A percentile compares a stretch with the other conserved stretches of the same genome.
These are phyloP conservation scores for Pollenia labialis DNA, from an alignment of 2,888 invertebrate species.

Conservation along the genomic window DNA sequence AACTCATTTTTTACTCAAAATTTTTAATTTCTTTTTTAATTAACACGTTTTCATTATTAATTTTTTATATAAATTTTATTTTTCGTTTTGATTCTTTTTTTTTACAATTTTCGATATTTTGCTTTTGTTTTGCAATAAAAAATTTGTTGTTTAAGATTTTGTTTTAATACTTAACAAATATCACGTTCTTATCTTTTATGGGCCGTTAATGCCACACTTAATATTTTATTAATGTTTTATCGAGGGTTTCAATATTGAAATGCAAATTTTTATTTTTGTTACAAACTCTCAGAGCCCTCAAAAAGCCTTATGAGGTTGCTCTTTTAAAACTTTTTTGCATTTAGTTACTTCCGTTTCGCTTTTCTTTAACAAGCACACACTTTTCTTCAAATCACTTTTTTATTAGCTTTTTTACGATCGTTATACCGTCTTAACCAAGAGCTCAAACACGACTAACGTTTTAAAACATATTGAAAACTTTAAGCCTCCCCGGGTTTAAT, in stretches of 20 bases:
- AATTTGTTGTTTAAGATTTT: constrained; percentile 6
- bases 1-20: constrained; percentile 8
- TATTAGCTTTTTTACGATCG: constrained; percentile 32
- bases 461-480: constrained; percentile 71
- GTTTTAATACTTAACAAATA: constrained; percentile 39
- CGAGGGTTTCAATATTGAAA: constrained; percentile 47
- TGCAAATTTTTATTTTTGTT: constrained; percentile 18
- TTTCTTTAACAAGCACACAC: not conserved
- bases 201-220: constrained; percentile 67
- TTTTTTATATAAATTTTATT: not conserved
- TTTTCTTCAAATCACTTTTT: not conserved
- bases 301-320: not conserved
- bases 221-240: constrained; percentile 64
- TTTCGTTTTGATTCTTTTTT: not conserved
- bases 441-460: constrained; percentile 67
- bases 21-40: constrained; percentile 5
- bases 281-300: not conserved
- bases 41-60: not conserved
- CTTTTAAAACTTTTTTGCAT: constrained; percentile 44
- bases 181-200: constrained; percentile 68
- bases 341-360: constrained; percentile 61
- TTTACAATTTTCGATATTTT: constrained; percentile 19
- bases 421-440: constrained; percentile 63
- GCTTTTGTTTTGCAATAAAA: constrained; percentile 17
- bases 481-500: constrained; percentile 62